Conservation (phyloP, 2,113 vertebrate species). For the Lutjanus erythropterus region DNA sequence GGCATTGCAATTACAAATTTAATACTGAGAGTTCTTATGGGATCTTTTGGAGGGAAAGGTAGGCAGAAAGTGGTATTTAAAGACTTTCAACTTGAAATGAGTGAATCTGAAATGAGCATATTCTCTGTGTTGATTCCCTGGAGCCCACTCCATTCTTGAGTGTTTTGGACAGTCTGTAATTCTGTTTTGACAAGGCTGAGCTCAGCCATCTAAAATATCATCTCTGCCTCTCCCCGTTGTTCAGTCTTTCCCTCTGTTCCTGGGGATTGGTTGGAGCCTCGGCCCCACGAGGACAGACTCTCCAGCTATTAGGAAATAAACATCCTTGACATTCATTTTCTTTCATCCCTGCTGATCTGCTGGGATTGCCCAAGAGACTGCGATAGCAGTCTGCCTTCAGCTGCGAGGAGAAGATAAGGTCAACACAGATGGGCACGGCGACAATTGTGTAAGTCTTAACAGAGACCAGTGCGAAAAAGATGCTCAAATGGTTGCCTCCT, state of each 20-base stretch:
- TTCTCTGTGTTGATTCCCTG: neutral
- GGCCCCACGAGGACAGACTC: constrained; percentile 9
- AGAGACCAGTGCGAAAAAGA: neutral
- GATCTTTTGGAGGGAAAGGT: neutral
- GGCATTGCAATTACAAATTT: neutral
- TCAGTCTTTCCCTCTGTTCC: neutral
- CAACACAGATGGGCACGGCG: constrained; percentile 22
- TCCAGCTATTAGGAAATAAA: constrained; percentile 48
- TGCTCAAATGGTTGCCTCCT: neutral
- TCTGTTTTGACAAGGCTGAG: constrained; percentile 38
- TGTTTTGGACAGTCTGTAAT: constrained; percentile 20
- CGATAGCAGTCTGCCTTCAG: constrained; percentile 29
- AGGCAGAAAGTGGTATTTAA: neutral
- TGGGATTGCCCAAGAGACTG: constrained; percentile 39
- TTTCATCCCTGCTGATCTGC: constrained; percentile 44
- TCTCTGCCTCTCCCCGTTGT: neutral
- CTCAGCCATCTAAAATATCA: constrained; percentile 30
- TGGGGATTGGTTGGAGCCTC: constrained; percentile 22
- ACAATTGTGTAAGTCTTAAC: constrained; percentile 16
- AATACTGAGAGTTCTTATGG: neutral
- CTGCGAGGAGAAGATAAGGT: constrained; percentile 51
- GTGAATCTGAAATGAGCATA: neutral
- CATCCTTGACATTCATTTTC: constrained; percentile 55
- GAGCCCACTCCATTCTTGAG: neutral
- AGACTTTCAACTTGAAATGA: too few species aligned